These are phyloP conservation scores for Antitype chi DNA, from an alignment of 2,888 invertebrate species.

Conservation along the genomic window DNA sequence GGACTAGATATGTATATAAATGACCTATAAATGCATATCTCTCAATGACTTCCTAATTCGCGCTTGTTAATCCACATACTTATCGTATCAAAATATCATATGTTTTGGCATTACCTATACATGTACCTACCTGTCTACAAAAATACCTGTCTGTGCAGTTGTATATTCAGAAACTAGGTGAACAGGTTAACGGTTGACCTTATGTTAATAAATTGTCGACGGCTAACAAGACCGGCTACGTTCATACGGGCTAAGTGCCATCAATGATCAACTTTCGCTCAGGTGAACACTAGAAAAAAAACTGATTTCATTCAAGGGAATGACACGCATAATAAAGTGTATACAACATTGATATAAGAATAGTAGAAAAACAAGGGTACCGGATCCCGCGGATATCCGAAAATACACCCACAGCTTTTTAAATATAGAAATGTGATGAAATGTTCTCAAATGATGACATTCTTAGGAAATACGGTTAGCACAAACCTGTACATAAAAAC, in stretches of 20 bases:
- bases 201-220: conserved; percentile 56
- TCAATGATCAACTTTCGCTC: conserved; percentile 31
- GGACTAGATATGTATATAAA: conserved; percentile 16
- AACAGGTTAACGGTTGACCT: conserved; percentile 65
- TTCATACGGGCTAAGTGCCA: conserved; percentile 33
- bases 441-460: conserved; percentile 55
- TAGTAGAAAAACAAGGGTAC: conserved; percentile 53
- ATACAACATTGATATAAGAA: conserved; percentile 57
- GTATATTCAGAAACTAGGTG: conserved; percentile 59
- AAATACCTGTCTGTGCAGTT: conserved; percentile 50
- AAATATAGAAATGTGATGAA: conserved; percentile 55
- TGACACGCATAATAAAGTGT: conserved; percentile 34
- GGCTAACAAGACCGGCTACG: conserved; percentile 34
- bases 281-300: conserved; percentile 4
- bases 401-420: conserved; percentile 55
- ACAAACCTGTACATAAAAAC: conserved; percentile 39
- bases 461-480: conserved; percentile 30
- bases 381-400: conserved; percentile 66
- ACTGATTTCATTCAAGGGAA: not conserved
- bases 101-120: conserved; percentile 19
- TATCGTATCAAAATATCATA: conserved; percentile 38
- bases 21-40: conserved; percentile 55
- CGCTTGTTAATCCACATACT: conserved; percentile 26
- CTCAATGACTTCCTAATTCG: conserved; percentile 42
- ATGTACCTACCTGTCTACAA: not conserved